These are phyloP conservation scores for Boleophthalmus pectinirostris DNA, from an alignment of 2,113 vertebrate genomes.

Conservation along the genomic window DNA sequence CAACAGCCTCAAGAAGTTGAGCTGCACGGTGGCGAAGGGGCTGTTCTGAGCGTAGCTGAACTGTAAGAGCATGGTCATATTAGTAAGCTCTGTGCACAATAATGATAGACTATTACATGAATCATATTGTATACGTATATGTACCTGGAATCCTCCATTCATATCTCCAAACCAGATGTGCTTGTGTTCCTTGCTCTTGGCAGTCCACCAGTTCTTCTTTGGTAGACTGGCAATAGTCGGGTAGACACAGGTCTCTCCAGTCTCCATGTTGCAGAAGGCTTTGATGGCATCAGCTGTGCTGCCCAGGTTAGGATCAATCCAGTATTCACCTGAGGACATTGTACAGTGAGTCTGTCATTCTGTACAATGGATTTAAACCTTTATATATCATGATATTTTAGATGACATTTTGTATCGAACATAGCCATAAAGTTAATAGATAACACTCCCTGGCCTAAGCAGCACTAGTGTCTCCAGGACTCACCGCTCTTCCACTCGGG, in stretches of 20 bases:
- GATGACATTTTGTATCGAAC: neutral
- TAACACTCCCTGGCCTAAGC: neutral
- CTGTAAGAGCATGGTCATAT: constrained; percentile 65
- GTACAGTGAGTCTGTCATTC: neutral
- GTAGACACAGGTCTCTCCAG: constrained; percentile 91
- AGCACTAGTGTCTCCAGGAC: constrained; percentile 31
- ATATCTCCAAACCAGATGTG: constrained; percentile 97
- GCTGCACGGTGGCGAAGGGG: constrained; percentile 86
- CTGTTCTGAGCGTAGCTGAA: constrained; percentile 91
- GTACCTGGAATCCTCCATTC: constrained; percentile 92
- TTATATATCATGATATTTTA: neutral
- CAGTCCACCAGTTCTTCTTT: constrained; percentile 97
- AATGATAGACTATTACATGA: neutral
- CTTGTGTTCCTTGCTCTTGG: constrained; percentile 90
- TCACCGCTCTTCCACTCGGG: constrained; percentile 96
- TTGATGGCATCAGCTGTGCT: constrained; percentile 94
- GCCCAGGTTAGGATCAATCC: constrained; percentile 97
- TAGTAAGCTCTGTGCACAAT: neutral
- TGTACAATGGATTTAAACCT: neutral
- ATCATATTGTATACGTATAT: neutral
- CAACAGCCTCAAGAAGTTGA: constrained; percentile 95
- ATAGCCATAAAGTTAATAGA: neutral
- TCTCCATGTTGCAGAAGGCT: constrained; percentile 98
- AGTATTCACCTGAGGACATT: constrained; percentile 86
- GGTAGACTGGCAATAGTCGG: constrained; percentile 87